phyloP scores from a whole-genome alignment of 2,888 invertebrate species.

The Macrosiphum euphorbiae region DNA sequence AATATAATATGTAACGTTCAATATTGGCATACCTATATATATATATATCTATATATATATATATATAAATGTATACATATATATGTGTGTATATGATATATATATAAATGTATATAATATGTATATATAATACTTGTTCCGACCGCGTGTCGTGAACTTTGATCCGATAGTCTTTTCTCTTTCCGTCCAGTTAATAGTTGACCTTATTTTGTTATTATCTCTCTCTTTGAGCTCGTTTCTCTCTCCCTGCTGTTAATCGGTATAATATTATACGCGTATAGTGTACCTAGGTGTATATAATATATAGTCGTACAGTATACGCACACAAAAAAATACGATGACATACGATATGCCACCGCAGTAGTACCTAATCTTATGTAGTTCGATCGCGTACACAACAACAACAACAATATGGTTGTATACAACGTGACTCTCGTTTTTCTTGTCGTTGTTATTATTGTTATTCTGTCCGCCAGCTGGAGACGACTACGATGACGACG shows the following conservation, averaged over 20 bases:
- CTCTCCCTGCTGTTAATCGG: neutral
- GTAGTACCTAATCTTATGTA: neutral
- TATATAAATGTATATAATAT: neutral
- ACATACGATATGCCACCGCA: conserved; percentile 12
- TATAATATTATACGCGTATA: neutral
- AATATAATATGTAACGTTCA: conserved; percentile 10
- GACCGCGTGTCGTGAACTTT: conserved; percentile 55
- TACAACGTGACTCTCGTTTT: neutral
- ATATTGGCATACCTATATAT: neutral
- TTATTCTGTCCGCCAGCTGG: neutral
- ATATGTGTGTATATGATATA: no score
- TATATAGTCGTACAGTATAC: neutral
- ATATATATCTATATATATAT: no score
- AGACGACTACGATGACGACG: no score
- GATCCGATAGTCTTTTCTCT: conserved; percentile 42
- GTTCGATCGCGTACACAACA: neutral
- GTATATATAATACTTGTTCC: conserved; percentile 4
- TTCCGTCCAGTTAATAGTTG: conserved; percentile 38
- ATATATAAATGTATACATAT: neutral
- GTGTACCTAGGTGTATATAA: neutral
- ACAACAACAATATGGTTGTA: neutral
- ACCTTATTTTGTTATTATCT: conserved; percentile 35
- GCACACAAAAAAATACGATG: neutral
- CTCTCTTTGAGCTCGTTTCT: neutral
- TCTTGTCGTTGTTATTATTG: neutral